These are phyloP conservation scores for Odocoileus virginianus DNA, from an alignment of 2,113 vertebrate genomes.

Conservation along the genomic window DNA sequence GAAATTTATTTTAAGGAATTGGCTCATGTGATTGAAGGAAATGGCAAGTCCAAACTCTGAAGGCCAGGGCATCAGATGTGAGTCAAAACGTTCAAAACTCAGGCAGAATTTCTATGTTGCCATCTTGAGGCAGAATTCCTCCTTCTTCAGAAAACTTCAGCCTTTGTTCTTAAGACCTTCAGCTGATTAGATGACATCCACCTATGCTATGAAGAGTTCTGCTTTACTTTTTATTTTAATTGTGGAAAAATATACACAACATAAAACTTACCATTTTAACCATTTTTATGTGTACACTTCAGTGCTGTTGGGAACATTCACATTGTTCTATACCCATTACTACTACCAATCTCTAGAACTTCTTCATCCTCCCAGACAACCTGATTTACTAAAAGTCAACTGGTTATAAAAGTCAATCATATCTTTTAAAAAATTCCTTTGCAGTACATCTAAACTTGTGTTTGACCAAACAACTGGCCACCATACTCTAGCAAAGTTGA, in stretches of 20 bases:
- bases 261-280: neutral
- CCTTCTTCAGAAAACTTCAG: neutral
- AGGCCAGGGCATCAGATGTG: neutral
- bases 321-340: neutral
- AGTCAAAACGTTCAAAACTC: neutral
- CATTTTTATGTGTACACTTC: neutral
- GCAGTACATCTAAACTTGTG: neutral
- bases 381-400: neutral
- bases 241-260: neutral
- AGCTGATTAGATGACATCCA: neutral
- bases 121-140: neutral
- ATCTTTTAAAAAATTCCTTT: neutral
- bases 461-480: neutral
- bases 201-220: neutral
- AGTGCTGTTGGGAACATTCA: neutral
- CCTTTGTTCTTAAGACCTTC: neutral
- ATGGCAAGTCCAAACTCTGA: neutral
- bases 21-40: neutral
- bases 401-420: neutral
- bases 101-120: neutral
- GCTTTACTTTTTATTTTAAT: neutral
- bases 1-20: neutral
- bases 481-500: neutral
- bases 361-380: neutral
- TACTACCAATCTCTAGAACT: neutral